These are phyloP conservation scores for Diaprepes abbreviatus DNA, from an alignment of 2,888 invertebrate genomes.

Conservation along the genomic window DNA sequence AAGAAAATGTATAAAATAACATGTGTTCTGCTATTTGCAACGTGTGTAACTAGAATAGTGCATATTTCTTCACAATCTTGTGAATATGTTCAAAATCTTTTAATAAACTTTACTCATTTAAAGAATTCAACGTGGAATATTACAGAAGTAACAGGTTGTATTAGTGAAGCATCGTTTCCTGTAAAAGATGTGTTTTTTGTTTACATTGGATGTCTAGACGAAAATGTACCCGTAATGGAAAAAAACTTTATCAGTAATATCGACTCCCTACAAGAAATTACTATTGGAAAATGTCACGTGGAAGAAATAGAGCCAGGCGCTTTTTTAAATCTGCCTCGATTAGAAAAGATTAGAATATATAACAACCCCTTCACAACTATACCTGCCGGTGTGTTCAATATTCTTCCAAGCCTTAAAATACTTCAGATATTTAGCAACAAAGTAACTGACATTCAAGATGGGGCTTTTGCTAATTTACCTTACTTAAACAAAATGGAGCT, in stretches of 20 bases:
- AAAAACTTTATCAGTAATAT: neutral
- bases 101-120: neutral
- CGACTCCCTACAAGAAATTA: neutral
- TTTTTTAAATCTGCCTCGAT: neutral
- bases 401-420: neutral
- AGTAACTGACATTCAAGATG: neutral
- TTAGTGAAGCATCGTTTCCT: neutral
- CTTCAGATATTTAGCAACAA: neutral
- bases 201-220: neutral
- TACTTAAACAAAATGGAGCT: neutral
- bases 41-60: neutral
- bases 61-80: neutral
- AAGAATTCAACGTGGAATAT: neutral
- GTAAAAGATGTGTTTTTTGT: neutral
- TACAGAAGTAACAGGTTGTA: neutral
- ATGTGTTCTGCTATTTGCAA: neutral
- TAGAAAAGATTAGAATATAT: neutral
- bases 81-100: neutral
- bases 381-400: neutral
- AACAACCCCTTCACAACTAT: neutral
- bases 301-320: neutral
- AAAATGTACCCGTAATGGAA: neutral
- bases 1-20: neutral
- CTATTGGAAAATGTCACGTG: neutral
- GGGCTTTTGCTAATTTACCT: neutral